A percentile compares a stretch with the other conserved stretches of the same genome.
These are phyloP conservation scores for Syrmaticus mikado DNA, from an alignment of 2,113 vertebrate genomes.

Conservation along the genomic window DNA sequence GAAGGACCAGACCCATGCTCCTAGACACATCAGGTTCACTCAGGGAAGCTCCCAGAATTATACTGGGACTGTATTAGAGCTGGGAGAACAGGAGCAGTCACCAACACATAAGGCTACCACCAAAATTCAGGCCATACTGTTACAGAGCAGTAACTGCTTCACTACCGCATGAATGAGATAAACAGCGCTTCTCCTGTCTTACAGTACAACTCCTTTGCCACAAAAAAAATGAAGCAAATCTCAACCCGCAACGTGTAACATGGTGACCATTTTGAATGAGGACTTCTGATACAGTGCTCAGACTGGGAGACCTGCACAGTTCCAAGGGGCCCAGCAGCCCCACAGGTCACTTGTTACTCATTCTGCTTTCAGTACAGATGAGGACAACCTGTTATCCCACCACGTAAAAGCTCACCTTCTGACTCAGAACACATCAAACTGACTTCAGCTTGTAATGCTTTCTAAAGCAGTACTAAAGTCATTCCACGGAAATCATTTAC, in stretches of 20 bases:
- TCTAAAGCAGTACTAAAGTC: not conserved
- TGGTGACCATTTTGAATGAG: not conserved
- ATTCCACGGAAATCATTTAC: not conserved
- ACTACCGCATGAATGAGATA: accelerated
- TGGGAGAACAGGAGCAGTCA: not conserved
- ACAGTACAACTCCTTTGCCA: accelerated
- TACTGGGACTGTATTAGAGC: not conserved
- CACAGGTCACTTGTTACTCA: not conserved
- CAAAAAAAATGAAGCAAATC: not conserved
- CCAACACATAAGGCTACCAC: accelerated
- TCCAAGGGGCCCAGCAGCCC: not conserved
- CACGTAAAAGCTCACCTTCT: not conserved
- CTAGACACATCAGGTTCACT: not conserved
- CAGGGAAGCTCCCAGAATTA: not conserved
- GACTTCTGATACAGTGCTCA: not conserved
- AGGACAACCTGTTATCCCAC: not conserved
- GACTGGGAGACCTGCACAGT: not conserved
- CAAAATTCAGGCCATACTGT: not conserved
- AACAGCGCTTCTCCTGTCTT: accelerated
- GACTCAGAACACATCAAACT: not conserved
- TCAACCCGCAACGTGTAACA: not conserved
- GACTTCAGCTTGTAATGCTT: not conserved
- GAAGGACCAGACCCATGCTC: not conserved
- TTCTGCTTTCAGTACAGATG: not conserved
- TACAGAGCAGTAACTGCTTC: not conserved